Conservation (phyloP, 2,797 vertebrate genomes). For the Remorina albescens region DNA sequence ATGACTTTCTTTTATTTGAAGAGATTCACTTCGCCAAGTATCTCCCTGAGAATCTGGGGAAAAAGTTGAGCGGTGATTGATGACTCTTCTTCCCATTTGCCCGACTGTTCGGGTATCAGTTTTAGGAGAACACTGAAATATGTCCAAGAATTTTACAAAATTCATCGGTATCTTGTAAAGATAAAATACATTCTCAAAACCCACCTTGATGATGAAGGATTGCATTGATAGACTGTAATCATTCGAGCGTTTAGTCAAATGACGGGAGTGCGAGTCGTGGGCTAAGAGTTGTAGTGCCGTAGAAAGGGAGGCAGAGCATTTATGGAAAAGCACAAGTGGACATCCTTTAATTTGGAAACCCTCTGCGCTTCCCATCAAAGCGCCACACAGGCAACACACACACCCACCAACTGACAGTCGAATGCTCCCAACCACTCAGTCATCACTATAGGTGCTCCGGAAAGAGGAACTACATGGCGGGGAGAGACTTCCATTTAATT, state of each 20-base stretch:
- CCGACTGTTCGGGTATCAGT: background rate
- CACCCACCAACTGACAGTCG: slow-evolving; percentile 29
- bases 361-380: slow-evolving; percentile 46
- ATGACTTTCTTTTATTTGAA: slow-evolving; percentile 16
- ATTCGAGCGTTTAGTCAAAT: slow-evolving; percentile 18
- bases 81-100: slow-evolving; percentile 8
- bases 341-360: slow-evolving; percentile 29
- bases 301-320: background rate
- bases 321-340: slow-evolving; percentile 19
- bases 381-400: slow-evolving; percentile 32
- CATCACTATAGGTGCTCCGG: slow-evolving; percentile 55
- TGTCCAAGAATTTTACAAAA: background rate
- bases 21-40: slow-evolving; percentile 16
- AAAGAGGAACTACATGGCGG: slow-evolving; percentile 40
- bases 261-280: slow-evolving; percentile 6
- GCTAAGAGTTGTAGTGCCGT: background rate
- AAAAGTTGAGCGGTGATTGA: slow-evolving; percentile 28
- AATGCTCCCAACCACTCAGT: slow-evolving; percentile 36
- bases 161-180: background rate
- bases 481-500: slow-evolving; percentile 40
- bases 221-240: background rate
- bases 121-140: slow-evolving; percentile 15
- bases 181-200: background rate
- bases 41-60: slow-evolving; percentile 13
- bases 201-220: background rate